Conservation (phyloP, 2,888 invertebrate genomes). For the Melinaea marsaeus region DNA sequence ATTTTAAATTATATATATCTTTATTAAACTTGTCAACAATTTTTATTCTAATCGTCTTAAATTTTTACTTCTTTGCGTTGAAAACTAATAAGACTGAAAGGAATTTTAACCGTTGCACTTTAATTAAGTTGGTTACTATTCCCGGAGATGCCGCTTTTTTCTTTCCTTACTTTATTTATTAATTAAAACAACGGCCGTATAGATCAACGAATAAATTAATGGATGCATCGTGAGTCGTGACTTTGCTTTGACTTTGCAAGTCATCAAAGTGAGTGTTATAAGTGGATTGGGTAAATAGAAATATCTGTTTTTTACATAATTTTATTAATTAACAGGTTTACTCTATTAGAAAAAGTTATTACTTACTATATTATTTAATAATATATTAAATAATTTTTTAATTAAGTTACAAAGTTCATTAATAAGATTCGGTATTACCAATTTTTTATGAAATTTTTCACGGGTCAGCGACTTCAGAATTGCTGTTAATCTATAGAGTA, state of each 20-base stretch:
- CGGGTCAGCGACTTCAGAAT: too few species aligned
- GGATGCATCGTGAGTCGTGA: slow-evolving; percentile 49
- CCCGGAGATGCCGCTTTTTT: slow-evolving; percentile 45
- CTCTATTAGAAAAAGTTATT: not conserved
- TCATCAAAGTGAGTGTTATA: slow-evolving; percentile 29
- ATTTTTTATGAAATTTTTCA: too few species aligned
- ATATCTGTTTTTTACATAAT: slow-evolving; percentile 14
- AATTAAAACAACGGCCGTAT: slow-evolving; percentile 31
- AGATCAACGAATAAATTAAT: slow-evolving; percentile 46
- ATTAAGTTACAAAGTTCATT: too few species aligned
- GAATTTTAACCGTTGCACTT: slow-evolving; percentile 60
- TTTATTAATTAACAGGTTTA: slow-evolving; percentile 12
- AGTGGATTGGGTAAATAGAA: slow-evolving; percentile 21
- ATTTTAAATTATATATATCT: not conserved
- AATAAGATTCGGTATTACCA: too few species aligned
- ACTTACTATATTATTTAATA: not conserved
- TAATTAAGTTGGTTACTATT: slow-evolving; percentile 53
- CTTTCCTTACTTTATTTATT: slow-evolving; percentile 50
- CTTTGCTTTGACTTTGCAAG: slow-evolving; percentile 31
- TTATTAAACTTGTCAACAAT: not conserved
- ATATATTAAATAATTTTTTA: too few species aligned
- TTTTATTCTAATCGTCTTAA: too few species aligned
- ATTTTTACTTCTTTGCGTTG: slow-evolving; percentile 26
- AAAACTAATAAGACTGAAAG: slow-evolving; percentile 49
- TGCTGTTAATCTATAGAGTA: too few species aligned